A percentile compares a stretch with the other conserved stretches of the same genome.
These are phyloP conservation scores for Epinotia demarniana DNA, from an alignment of 2,888 invertebrate genomes.

Conservation along the genomic window DNA sequence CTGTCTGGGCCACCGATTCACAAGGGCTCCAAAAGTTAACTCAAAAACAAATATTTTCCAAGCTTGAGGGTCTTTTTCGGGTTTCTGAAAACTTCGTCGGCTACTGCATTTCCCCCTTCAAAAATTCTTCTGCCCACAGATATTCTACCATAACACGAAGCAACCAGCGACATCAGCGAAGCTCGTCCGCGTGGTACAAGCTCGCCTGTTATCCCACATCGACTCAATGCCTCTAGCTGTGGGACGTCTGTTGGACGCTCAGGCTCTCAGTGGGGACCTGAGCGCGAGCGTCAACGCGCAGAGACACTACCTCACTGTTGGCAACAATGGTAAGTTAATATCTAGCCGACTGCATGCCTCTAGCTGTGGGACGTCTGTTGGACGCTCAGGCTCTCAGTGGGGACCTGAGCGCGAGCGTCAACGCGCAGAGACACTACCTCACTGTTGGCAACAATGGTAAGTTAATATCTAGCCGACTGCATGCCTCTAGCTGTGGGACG, in stretches of 20 bases:
- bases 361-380: conserved; percentile 64
- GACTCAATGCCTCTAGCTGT: conserved; percentile 61
- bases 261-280: conserved; percentile 52
- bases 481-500: conserved; percentile 64
- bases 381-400: conserved; percentile 57
- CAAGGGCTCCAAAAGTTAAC: no score
- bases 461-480: conserved; percentile 50
- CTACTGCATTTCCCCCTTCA: no score
- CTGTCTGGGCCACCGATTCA: no score
- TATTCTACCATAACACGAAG: conserved; percentile 57
- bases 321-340: conserved; percentile 57
- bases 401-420: conserved; percentile 56
- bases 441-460: conserved; percentile 58
- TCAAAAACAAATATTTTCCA: no score
- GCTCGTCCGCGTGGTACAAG: conserved; percentile 57
- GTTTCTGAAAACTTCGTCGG: no score
- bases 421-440: conserved; percentile 66
- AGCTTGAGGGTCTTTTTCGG: no score
- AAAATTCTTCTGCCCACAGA: conserved; percentile 53
- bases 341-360: conserved; percentile 55
- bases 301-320: conserved; percentile 63
- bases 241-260: conserved; percentile 66
- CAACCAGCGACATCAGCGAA: conserved; percentile 51
- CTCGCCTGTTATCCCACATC: conserved; percentile 58
- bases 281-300: conserved; percentile 58